Evolutionary conservation across 2,888 invertebrate genomes (phyloP), one percentile per base, ranked within the genome.

Genomic region (Hypomecis atomaria): DNA sequence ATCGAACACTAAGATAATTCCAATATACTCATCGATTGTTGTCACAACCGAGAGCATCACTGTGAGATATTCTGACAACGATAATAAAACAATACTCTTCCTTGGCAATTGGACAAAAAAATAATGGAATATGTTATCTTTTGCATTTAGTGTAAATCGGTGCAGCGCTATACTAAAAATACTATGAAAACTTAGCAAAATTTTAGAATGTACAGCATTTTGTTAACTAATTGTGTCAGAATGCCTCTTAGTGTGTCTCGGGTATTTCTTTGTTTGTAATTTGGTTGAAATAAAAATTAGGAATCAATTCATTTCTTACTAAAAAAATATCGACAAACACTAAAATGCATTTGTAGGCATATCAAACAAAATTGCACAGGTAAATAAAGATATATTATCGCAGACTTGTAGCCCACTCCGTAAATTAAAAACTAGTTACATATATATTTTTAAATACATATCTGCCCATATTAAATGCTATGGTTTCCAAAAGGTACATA

Each of bases 381-480:
- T 72, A 74, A 66, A 71, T 75, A 61, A 60, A 75, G 71, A 69
- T 70, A 81, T 78, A n/a, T 54, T 50, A 53, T 33, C 10, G 48
- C 40, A 69, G 76, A 79, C 79, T 79, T 75, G 71, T 66, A 76
- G 80, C 75, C 80, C 65, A 71, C 76, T 71, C 72, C 74, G 67
- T 71, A 71, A 71, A 71, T 61, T 65, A 65, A 70, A 58, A 61
- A 54, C 36, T 60, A 57, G 53, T 48, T 47, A 66, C 71, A 71
- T 66, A 52, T 4, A 71, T 71, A 74, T 74, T 68, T 74, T 73
- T 69, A 66, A 72, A 77, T 76, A 79, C 82, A 84, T 84, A 84
- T 86, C 84, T 84, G 85, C 77, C 77, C 87, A 85, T 85, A 87
- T 76, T 88, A 89, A 89, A 89, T 88, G 89, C 89, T 83, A 59